Conservation (phyloP, 2,888 invertebrate genomes). For the Amphipyra berbera region DNA sequence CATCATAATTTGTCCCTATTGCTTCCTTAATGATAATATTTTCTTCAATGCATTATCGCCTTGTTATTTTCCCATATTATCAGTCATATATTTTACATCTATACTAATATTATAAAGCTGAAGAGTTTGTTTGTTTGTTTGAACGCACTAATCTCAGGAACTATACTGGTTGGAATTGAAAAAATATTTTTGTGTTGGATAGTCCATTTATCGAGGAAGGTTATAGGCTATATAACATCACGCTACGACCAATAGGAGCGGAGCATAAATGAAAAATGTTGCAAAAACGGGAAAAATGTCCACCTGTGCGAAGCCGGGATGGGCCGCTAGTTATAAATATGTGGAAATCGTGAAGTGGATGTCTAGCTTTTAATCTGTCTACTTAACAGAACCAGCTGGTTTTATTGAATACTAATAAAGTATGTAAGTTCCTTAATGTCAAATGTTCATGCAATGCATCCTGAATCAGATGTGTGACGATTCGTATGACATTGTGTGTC, state of each 20-base stretch:
- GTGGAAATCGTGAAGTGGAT: background rate
- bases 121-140: too few relatives aligned
- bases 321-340: too few relatives aligned
- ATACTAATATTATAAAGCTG: too few relatives aligned
- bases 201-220: too few relatives aligned
- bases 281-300: too few relatives aligned
- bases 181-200: too few relatives aligned
- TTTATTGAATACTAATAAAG: constrained; percentile 20
- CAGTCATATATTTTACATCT: background rate
- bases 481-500: constrained; percentile 18
- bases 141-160: too few relatives aligned
- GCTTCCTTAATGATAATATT: background rate
- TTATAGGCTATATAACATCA: too few relatives aligned
- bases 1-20: constrained; percentile 2
- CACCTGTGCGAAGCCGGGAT: too few relatives aligned
- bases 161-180: too few relatives aligned
- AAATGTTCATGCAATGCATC: constrained; percentile 18
- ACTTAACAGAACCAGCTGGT: background rate
- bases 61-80: background rate
- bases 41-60: background rate
- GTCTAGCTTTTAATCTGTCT: background rate
- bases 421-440: constrained; percentile 30
- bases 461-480: constrained; percentile 17
- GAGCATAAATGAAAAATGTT: too few relatives aligned
- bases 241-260: too few relatives aligned